Percentiles rank a stretch among this genome's conserved stretches.
Conservation (phyloP, 2,113 vertebrate genomes). For the Lasiurus borealis region DNA sequence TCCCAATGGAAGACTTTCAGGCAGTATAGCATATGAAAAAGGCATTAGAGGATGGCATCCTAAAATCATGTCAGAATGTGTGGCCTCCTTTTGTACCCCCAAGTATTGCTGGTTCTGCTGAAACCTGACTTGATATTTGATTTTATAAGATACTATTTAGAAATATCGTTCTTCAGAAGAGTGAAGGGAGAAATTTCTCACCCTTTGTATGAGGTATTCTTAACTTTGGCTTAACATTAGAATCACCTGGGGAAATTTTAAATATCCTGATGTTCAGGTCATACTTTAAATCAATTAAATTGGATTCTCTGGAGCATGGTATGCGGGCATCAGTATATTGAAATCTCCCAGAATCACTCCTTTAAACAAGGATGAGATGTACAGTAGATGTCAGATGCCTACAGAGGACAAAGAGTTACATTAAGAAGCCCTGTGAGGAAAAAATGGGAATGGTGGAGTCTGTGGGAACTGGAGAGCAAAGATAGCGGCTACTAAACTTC, state of each 20-base stretch:
- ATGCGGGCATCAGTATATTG: neutral
- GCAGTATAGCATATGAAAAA: neutral
- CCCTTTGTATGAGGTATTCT: neutral
- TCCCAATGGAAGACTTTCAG: slow-evolving; percentile 3
- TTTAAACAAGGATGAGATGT: slow-evolving; percentile 11
- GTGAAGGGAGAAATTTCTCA: neutral
- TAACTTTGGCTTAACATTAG: neutral
- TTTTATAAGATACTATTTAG: neutral
- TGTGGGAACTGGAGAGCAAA: neutral
- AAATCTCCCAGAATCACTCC: neutral
- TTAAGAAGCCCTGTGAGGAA: neutral
- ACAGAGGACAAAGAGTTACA: neutral
- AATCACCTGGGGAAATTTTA: neutral
- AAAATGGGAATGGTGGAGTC: neutral
- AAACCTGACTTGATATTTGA: neutral
- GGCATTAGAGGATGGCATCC: neutral
- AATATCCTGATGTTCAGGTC: neutral
- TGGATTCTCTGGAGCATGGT: neutral
- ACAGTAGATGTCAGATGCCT: neutral
- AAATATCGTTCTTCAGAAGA: neutral
- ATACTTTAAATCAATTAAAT: slow-evolving; percentile 27
- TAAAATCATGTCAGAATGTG: neutral
- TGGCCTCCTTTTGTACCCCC: neutral
- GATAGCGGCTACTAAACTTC: neutral
- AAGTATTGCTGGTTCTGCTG: neutral